Percentiles rank a stretch among this genome's conserved stretches.
phyloP scores from a whole-genome alignment of 53 echinoderm and acorn worm species.

The Zoroaster sp. region DNA sequence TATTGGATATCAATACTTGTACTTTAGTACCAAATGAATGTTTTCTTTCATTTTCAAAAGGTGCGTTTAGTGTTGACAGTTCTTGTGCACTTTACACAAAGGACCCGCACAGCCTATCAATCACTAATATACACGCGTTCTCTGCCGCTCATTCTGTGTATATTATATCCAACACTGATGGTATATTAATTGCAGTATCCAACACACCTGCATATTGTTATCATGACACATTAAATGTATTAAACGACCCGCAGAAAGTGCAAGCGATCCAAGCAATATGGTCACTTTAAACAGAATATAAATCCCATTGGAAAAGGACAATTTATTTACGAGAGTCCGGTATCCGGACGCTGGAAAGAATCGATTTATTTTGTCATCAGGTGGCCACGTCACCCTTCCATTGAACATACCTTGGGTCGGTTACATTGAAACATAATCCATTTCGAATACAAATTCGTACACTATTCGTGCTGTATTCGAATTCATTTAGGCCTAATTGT shows the following conservation, averaged over 20 bases:
- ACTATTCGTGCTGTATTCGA: no score
- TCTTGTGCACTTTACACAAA: constrained; percentile 16
- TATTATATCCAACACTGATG: neutral
- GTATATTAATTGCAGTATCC: constrained; percentile 6
- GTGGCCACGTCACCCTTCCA: neutral
- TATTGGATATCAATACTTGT: neutral
- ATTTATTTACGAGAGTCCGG: neutral
- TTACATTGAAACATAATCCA: neutral
- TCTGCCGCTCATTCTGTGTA: neutral
- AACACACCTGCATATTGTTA: constrained; percentile 29
- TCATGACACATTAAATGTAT: neutral
- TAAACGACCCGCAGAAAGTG: constrained; percentile 30
- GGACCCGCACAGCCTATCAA: neutral
- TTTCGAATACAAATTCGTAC: no score
- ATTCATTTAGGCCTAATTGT: no score
- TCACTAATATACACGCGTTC: neutral
- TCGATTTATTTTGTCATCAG: neutral
- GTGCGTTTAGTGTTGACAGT: no score
- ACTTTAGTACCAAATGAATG: neutral
- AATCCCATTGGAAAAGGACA: neutral
- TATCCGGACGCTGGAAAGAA: neutral
- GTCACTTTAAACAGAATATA: neutral
- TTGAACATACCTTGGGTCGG: neutral
- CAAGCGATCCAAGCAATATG: neutral
- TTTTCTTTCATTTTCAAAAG: neutral